Evolutionary conservation across 2,113 vertebrate species (phyloP).

Genomic region (Butorides virescens): DNA sequence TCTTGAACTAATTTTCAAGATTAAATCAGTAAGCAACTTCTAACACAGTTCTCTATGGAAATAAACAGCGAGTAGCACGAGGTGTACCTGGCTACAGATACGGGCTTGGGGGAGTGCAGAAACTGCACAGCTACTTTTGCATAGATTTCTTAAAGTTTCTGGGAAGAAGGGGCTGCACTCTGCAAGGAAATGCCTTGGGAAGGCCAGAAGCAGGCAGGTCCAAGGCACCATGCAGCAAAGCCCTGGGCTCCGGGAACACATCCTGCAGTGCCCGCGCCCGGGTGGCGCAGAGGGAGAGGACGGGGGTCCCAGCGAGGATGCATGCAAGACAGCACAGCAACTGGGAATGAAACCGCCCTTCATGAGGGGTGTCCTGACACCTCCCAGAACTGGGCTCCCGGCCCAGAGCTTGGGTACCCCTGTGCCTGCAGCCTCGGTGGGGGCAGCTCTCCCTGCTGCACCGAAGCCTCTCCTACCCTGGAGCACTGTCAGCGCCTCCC

Average conservation of each 20-base stretch:
- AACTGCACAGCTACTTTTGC: not conserved
- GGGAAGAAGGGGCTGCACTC: not conserved
- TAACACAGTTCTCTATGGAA: not conserved
- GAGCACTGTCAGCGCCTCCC: fast-evolving
- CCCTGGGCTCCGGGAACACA: fast-evolving
- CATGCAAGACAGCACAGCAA: fast-evolving
- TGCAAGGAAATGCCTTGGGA: not conserved
- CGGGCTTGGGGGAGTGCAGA: fast-evolving
- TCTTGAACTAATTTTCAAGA: not conserved
- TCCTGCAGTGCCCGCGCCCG: fast-evolving
- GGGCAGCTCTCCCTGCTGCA: not conserved
- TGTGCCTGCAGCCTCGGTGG: fast-evolving
- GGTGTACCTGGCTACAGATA: not conserved
- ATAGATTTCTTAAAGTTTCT: not conserved
- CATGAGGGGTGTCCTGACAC: not conserved
- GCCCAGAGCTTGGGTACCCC: not conserved
- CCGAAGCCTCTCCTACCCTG: not conserved
- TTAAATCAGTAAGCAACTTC: not conserved
- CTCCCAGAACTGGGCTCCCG: not conserved
- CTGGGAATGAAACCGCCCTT: not conserved
- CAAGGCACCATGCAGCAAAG: not conserved
- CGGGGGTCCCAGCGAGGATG: fast-evolving
- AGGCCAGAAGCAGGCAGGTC: not conserved
- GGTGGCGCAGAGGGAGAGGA: fast-evolving
- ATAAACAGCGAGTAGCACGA: not conserved